Evolutionary conservation across 2,888 invertebrate genomes (phyloP).

Genomic region (Melanophora roralis): DNA sequence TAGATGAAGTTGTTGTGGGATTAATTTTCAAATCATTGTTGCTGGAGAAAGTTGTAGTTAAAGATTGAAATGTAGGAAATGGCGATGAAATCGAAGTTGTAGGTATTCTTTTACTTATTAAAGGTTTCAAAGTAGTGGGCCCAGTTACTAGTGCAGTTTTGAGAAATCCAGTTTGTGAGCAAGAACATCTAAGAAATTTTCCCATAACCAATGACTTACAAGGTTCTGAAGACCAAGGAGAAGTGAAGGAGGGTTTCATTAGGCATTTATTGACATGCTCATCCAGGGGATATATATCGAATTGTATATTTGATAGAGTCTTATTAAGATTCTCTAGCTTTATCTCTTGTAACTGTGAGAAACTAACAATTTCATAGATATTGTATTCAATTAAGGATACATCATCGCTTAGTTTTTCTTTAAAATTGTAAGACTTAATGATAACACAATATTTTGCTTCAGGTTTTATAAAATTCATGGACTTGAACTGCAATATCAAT

Average conservation of each 20-base stretch:
- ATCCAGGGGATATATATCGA: slow-evolving; percentile 51
- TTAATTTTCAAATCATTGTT: slow-evolving; percentile 34
- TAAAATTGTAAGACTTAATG: slow-evolving; percentile 47
- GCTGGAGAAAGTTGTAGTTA: neutral
- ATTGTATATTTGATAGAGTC: slow-evolving; percentile 20
- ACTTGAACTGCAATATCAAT: slow-evolving; percentile 47
- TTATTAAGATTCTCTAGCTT: neutral
- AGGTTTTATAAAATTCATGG: slow-evolving; percentile 18
- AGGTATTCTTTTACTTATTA: neutral
- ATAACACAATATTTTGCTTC: slow-evolving; percentile 45
- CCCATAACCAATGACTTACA: slow-evolving; percentile 45
- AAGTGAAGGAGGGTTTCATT: slow-evolving; percentile 42
- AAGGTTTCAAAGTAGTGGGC: slow-evolving; percentile 10
- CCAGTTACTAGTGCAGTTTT: slow-evolving; percentile 28
- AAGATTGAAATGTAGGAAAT: slow-evolving; percentile 33
- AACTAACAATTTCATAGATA: slow-evolving; percentile 40
- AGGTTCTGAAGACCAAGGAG: slow-evolving; percentile 44
- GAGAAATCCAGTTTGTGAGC: slow-evolving; percentile 48
- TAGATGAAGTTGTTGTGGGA: neutral
- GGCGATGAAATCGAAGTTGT: neutral
- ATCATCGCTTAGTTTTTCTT: slow-evolving; percentile 19
- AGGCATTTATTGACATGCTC: slow-evolving; percentile 45
- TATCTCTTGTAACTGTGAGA: slow-evolving; percentile 27
- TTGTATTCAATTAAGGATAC: slow-evolving; percentile 48
- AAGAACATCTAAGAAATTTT: slow-evolving; percentile 49